phyloP scores from a whole-genome alignment of 2,797 vertebrate species.

The Aulostomus chinensis region DNA sequence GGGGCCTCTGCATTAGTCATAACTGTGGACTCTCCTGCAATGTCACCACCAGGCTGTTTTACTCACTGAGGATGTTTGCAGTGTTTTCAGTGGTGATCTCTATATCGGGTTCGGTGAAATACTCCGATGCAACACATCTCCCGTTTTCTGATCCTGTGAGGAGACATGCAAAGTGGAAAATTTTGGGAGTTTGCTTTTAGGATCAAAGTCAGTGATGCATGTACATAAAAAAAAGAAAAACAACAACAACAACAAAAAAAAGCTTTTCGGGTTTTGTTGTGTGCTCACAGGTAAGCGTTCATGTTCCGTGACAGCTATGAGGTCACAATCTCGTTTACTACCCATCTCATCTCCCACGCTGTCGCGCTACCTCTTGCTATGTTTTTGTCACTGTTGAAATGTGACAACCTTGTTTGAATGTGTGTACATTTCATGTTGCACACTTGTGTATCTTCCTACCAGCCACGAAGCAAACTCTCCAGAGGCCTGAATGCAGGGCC shows the following conservation, averaged over 20 bases:
- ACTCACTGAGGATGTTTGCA: constrained; percentile 94
- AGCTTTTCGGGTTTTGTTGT: constrained; percentile 16
- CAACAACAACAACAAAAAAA: no score
- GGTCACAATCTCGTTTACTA: constrained; percentile 8
- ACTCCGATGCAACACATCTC: constrained; percentile 90
- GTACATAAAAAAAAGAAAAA: constrained; percentile 20
- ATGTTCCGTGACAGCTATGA: constrained; percentile 53
- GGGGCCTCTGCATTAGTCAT: constrained; percentile 22
- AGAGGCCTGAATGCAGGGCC: constrained; percentile 92
- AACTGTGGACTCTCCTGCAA: constrained; percentile 6
- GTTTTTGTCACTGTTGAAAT: constrained; percentile 15
- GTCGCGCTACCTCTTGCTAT: no score
- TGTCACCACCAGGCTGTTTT: not conserved
- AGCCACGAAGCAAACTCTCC: constrained; percentile 94
- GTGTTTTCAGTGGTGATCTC: constrained; percentile 95
- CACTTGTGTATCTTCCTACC: constrained; percentile 70
- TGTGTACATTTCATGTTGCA: not conserved
- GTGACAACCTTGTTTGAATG: constrained; percentile 6
- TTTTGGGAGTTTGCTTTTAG: constrained; percentile 25
- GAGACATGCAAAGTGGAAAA: constrained; percentile 23
- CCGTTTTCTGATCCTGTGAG: constrained; percentile 80
- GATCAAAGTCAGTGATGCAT: constrained; percentile 33
- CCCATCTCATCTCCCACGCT: constrained; percentile 14
- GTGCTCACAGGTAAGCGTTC: constrained; percentile 47
- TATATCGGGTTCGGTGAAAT: constrained; percentile 91